Evolutionary conservation across 2,113 vertebrate species (phyloP).

Genomic region (Poeciliopsis retropinna): DNA sequence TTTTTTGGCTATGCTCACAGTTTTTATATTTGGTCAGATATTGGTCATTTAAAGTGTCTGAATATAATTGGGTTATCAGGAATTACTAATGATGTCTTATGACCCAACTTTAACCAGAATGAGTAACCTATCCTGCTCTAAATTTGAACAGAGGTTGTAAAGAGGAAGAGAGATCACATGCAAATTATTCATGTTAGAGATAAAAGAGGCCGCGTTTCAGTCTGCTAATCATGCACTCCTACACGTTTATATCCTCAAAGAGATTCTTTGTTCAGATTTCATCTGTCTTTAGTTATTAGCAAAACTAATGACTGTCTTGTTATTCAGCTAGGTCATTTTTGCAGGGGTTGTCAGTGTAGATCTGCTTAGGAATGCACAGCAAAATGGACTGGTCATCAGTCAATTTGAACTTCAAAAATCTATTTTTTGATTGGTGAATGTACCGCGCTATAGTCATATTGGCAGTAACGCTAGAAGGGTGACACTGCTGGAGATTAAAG

Average conservation of each 20-base stretch:
- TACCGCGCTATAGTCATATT: no score
- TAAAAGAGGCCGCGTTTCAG: conserved; percentile 24
- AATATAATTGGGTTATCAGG: conserved; percentile 4
- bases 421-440: not conserved
- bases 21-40: not conserved
- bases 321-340: not conserved
- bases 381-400: not conserved
- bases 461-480: no score
- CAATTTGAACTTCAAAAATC: not conserved
- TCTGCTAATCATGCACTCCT: not conserved
- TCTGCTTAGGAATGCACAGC: not conserved
- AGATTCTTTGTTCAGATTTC: conserved; percentile 13
- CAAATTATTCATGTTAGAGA: conserved; percentile 34
- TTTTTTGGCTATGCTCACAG: not conserved
- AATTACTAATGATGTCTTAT: conserved; percentile 21
- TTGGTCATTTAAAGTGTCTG: not conserved
- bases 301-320: conserved; percentile 4
- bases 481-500: no score
- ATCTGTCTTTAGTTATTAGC: not conserved
- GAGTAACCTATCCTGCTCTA: conserved; percentile 9
- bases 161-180: conserved; percentile 43
- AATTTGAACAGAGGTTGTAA: conserved; percentile 23
- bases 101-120: conserved; percentile 19
- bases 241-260: conserved; percentile 18
- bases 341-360: not conserved